A percentile compares a stretch with the other conserved stretches of the same genome.
phyloP scores from a whole-genome alignment of 2,797 vertebrate genomes.

The Oreochromis grahami region DNA sequence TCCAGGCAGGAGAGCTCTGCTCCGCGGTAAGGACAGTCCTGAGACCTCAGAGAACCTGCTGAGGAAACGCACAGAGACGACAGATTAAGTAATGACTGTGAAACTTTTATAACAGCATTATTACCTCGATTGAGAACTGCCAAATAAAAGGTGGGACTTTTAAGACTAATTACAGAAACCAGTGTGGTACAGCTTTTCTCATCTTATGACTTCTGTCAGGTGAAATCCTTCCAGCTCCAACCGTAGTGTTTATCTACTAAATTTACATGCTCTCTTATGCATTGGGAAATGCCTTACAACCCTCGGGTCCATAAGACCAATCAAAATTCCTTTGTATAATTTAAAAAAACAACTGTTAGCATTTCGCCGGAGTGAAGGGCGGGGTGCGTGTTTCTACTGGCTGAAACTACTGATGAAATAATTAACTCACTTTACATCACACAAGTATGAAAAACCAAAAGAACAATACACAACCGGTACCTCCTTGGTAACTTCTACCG shows the following conservation, averaged over 20 bases:
- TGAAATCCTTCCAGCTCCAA: not conserved
- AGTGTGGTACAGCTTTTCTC: not conserved
- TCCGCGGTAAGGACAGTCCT: slow-evolving; percentile 83
- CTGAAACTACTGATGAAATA: slow-evolving; percentile 2
- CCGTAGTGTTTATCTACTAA: not conserved
- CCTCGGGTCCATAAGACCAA: slow-evolving; percentile 5
- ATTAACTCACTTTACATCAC: not conserved
- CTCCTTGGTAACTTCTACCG: not conserved
- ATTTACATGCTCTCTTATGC: not conserved
- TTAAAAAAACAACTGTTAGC: not conserved
- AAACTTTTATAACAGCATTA: not conserved
- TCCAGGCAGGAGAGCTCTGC: slow-evolving; percentile 91
- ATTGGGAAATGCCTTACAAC: not conserved
- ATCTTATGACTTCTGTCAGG: not conserved
- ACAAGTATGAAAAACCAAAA: not conserved
- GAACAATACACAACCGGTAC: not conserved
- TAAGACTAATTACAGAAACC: not conserved
- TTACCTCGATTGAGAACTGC: not conserved
- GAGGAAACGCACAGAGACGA: not conserved
- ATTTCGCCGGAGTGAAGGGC: not conserved
- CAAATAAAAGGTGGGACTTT: not conserved
- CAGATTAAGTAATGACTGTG: not conserved
- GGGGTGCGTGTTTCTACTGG: not conserved
- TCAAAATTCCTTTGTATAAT: slow-evolving; percentile 39
- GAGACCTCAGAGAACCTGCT: slow-evolving; percentile 82